Percentiles rank a stretch among this genome's conserved stretches.
phyloP scores from a whole-genome alignment of 2,113 vertebrate species.

The Ploceus nigricollis region DNA sequence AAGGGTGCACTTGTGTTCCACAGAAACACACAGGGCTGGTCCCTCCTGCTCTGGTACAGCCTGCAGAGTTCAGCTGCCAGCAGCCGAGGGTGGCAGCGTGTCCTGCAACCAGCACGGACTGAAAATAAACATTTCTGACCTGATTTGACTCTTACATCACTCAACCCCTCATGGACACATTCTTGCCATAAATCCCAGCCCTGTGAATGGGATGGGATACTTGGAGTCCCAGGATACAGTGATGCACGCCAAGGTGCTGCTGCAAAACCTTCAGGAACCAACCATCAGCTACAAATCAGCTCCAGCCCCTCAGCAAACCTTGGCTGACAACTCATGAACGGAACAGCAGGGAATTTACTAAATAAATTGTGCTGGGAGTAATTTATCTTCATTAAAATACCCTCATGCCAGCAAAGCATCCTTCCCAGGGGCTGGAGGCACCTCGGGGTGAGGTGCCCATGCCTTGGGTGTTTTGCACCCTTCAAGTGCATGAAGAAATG shows the following conservation, averaged over 20 bases:
- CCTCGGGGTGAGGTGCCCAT: rapidly evolving
- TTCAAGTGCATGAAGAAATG: neutral
- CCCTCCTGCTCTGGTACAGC: rapidly evolving
- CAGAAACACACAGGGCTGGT: neutral
- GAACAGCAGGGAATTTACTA: neutral
- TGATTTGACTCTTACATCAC: rapidly evolving
- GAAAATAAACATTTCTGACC: neutral
- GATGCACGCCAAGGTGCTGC: neutral
- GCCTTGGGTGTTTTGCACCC: neutral
- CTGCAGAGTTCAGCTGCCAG: rapidly evolving
- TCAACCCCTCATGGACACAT: rapidly evolving
- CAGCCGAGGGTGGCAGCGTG: rapidly evolving
- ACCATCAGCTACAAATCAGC: neutral
- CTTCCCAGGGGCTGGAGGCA: neutral
- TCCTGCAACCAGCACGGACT: neutral
- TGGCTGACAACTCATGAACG: rapidly evolving
- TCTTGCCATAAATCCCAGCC: neutral
- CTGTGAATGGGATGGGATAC: rapidly evolving
- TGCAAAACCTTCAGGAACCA: neutral
- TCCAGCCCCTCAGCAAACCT: rapidly evolving
- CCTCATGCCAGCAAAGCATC: rapidly evolving
- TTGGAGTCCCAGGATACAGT: rapidly evolving
- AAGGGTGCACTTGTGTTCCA: neutral
- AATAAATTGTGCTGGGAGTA: neutral
- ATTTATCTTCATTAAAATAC: neutral